Percentiles rank a stretch among this genome's conserved stretches.
These are phyloP conservation scores for Eudyptes chrysolophus DNA, from an alignment of 2,113 vertebrate genomes.

Conservation along the genomic window DNA sequence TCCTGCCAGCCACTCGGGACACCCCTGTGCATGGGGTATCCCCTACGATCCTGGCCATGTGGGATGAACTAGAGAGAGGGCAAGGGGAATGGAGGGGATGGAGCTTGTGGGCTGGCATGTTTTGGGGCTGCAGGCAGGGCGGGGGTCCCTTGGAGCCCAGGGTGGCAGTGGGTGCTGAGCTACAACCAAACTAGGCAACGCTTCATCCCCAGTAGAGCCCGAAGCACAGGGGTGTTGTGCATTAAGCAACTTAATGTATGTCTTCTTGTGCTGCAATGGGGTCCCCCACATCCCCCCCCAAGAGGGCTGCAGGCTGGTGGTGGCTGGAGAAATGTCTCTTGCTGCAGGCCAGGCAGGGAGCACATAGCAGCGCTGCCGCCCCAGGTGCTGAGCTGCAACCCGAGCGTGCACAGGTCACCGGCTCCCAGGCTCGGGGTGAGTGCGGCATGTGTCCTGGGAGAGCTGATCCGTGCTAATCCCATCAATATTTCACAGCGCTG, in stretches of 20 bases:
- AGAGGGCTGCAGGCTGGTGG: background rate
- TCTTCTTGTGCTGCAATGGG: fast-evolving
- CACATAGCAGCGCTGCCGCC: fast-evolving
- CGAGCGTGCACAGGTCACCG: fast-evolving
- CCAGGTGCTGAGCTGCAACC: background rate
- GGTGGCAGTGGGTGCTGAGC: background rate
- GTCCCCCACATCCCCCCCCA: fast-evolving
- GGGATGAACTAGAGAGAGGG: background rate
- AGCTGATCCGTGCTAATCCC: constrained; percentile 49
- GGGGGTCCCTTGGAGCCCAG: background rate
- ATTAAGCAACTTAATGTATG: background rate
- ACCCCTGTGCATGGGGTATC: no score
- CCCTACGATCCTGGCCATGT: background rate
- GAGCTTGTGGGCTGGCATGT: background rate
- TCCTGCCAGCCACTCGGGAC: background rate
- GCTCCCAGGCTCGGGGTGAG: background rate
- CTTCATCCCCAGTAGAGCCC: background rate
- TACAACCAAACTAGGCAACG: background rate
- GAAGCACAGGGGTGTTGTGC: background rate
- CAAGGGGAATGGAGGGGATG: background rate
- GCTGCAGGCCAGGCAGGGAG: background rate
- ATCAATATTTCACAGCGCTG: constrained; percentile 26
- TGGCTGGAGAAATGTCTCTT: background rate
- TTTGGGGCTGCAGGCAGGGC: background rate
- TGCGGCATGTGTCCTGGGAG: background rate